These are phyloP conservation scores for Limnephilus auricula DNA, from an alignment of 2,888 invertebrate genomes.

Conservation along the genomic window DNA sequence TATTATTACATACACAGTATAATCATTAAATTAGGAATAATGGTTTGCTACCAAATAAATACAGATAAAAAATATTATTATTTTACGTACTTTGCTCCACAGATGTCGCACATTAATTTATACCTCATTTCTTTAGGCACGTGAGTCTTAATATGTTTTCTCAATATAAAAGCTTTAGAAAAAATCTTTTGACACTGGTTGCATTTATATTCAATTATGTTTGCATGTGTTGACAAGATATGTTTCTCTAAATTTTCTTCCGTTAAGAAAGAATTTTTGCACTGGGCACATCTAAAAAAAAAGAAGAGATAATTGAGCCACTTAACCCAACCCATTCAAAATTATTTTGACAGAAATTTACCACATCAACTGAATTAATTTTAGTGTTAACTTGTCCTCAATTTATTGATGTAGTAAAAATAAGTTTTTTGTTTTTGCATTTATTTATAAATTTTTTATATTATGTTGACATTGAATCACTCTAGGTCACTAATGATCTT, in stretches of 20 bases:
- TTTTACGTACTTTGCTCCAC: slow-evolving; percentile 68
- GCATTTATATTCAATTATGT: slow-evolving; percentile 53
- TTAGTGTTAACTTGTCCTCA: too few relatives aligned
- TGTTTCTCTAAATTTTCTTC: slow-evolving; percentile 50
- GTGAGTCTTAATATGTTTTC: slow-evolving; percentile 68
- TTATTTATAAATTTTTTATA: too few relatives aligned
- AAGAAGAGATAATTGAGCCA: background rate
- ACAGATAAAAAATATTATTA: background rate
- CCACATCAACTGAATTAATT: too few relatives aligned
- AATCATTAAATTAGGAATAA: background rate
- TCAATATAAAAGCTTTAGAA: slow-evolving; percentile 56
- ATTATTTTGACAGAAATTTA: too few relatives aligned
- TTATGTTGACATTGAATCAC: too few relatives aligned
- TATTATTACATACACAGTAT: background rate
- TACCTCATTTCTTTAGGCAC: slow-evolving; percentile 68
- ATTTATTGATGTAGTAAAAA: too few relatives aligned
- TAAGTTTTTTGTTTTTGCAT: too few relatives aligned
- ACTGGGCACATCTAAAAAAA: slow-evolving; percentile 53
- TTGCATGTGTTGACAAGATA: slow-evolving; percentile 46
- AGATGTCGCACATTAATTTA: slow-evolving; percentile 68
- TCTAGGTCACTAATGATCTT: too few relatives aligned
- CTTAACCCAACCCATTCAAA: too few relatives aligned
- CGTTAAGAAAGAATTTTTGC: slow-evolving; percentile 49
- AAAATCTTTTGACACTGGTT: slow-evolving; percentile 57
- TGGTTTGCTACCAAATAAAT: background rate